Evolutionary conservation across 2,888 invertebrate species (phyloP).

Genomic region (Cerceris ruficornis): DNA sequence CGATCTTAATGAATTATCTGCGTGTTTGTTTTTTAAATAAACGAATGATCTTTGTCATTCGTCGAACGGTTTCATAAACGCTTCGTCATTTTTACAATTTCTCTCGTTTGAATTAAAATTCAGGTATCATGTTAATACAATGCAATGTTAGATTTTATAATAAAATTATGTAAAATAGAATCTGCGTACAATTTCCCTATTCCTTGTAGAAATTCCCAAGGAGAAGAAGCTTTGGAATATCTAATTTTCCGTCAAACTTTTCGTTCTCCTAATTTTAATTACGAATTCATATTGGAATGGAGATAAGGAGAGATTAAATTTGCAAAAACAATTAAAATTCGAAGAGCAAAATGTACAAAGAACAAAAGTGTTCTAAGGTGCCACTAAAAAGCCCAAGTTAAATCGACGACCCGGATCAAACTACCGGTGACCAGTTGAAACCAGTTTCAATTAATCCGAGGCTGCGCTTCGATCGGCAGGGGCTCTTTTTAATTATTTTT

Average conservation of each 20-base stretch:
- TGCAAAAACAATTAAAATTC: too few relatives aligned
- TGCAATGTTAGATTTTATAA: background rate
- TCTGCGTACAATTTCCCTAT: too few relatives aligned
- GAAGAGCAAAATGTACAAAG: background rate
- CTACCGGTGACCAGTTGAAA: conserved; percentile 72
- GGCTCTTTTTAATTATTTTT: conserved; percentile 69
- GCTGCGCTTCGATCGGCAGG: conserved; percentile 50
- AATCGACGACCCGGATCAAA: conserved; percentile 60
- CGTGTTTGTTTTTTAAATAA: background rate
- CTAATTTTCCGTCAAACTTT: too few relatives aligned
- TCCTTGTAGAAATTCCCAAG: too few relatives aligned
- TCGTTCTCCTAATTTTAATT: too few relatives aligned
- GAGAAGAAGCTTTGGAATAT: too few relatives aligned
- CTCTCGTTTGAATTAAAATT: too few relatives aligned
- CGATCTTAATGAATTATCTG: too few relatives aligned
- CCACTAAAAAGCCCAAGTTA: conserved; percentile 18
- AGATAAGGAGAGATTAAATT: too few relatives aligned
- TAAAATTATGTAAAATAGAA: too few relatives aligned
- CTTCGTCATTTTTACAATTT: too few relatives aligned
- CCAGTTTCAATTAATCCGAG: conserved; percentile 77
- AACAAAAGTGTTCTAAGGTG: conserved; percentile 38
- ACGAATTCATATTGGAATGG: too few relatives aligned
- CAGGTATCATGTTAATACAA: background rate
- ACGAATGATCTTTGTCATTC: background rate
- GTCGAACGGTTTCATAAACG: background rate